These are phyloP conservation scores for Microplitis manilae DNA, from an alignment of 2,888 invertebrate genomes.

Conservation along the genomic window DNA sequence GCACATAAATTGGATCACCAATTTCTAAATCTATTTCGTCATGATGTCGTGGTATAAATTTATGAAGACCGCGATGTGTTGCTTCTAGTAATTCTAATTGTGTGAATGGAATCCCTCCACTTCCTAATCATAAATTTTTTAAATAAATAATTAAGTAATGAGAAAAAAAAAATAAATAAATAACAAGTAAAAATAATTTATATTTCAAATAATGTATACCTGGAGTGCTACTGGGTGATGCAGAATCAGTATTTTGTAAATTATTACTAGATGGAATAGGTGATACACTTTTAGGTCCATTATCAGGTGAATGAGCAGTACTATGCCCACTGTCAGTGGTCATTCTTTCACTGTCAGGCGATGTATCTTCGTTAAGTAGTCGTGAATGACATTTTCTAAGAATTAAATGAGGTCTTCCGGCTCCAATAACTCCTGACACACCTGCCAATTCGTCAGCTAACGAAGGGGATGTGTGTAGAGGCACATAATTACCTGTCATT, in stretches of 20 bases:
- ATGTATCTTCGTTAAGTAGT: slow-evolving; percentile 80
- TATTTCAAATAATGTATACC: slow-evolving; percentile 51
- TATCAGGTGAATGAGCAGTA: slow-evolving; percentile 91
- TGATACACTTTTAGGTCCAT: slow-evolving; percentile 88
- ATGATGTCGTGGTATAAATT: slow-evolving; percentile 94
- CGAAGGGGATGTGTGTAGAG: slow-evolving; percentile 72
- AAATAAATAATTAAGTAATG: too few species aligned
- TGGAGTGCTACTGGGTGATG: slow-evolving; percentile 67
- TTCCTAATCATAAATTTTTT: slow-evolving; percentile 68
- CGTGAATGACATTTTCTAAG: slow-evolving; percentile 65
- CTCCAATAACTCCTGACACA: slow-evolving; percentile 73
- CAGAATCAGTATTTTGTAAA: slow-evolving; percentile 66
- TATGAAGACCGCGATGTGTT: slow-evolving; percentile 95
- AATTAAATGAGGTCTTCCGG: slow-evolving; percentile 63
- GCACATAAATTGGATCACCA: slow-evolving; percentile 97
- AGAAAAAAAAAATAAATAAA: slow-evolving; percentile 23
- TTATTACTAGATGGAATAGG: slow-evolving; percentile 76
- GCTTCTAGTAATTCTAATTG: slow-evolving; percentile 91
- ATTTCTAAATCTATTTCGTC: slow-evolving; percentile 98
- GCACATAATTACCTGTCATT: slow-evolving; percentile 44
- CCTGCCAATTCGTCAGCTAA: slow-evolving; percentile 80
- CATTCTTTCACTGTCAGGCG: slow-evolving; percentile 88
- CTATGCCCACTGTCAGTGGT: slow-evolving; percentile 93
- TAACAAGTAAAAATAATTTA: neutral
- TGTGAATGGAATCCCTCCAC: slow-evolving; percentile 84